These are phyloP conservation scores for Stomatorhinus ivindoensis DNA, from an alignment of 2,113 vertebrate genomes.

Conservation along the genomic window DNA sequence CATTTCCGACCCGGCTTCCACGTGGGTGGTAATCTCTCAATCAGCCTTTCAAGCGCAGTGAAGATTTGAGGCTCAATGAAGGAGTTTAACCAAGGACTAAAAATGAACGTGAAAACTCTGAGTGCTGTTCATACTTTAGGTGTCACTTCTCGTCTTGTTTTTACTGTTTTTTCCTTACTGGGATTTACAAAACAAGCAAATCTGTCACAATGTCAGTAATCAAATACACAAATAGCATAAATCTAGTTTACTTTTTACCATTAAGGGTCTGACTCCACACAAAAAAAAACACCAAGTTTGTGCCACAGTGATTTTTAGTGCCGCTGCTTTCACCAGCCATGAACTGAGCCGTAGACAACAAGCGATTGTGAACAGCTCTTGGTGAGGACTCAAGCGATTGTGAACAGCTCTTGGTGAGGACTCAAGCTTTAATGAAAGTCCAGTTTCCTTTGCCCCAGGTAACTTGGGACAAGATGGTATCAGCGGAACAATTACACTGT, in stretches of 20 bases:
- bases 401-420: conserved; percentile 55
- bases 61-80: background rate
- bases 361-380: conserved; percentile 57
- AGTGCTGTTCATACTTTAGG: background rate
- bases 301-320: background rate
- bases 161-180: background rate
- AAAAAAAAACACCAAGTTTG: background rate
- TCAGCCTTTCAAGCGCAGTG: background rate
- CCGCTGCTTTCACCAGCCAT: conserved; percentile 16
- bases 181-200: background rate
- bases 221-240: background rate
- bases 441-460: conserved; percentile 68
- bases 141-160: background rate
- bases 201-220: background rate
- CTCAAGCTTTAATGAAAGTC: conserved; percentile 71
- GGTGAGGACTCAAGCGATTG: conserved; percentile 59
- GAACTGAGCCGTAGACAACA: conserved; percentile 38
- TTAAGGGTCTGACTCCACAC: background rate
- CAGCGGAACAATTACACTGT: conserved; percentile 76
- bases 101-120: background rate
- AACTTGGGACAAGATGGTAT: conserved; percentile 62
- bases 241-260: background rate
- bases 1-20: background rate
- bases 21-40: conserved; percentile 14
- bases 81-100: background rate